Evolutionary conservation across 1,140 invertebrate genomes (phyloP).

Genomic region (Zaprionus inermis): DNA sequence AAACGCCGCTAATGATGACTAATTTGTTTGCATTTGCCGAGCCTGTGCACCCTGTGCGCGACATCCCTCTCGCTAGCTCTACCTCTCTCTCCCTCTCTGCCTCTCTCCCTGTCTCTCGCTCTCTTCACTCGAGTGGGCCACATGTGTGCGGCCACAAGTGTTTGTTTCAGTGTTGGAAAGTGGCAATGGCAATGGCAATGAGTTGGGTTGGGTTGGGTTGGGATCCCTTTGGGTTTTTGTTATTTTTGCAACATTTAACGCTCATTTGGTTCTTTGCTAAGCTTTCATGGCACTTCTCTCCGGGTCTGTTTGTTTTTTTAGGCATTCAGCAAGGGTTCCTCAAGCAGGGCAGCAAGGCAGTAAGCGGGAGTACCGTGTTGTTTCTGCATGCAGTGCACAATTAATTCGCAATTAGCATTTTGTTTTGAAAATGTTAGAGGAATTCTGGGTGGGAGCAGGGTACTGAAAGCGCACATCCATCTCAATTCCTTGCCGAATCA

Average conservation of each 20-base stretch:
- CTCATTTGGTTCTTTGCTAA: conserved; percentile 77
- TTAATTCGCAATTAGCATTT: conserved; percentile 82
- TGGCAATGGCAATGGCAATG: conserved; percentile 7
- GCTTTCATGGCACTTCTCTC: conserved; percentile 60
- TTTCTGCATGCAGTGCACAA: conserved; percentile 76
- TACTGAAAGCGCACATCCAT: not conserved
- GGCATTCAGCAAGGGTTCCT: conserved; percentile 54
- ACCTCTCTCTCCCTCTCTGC: not conserved
- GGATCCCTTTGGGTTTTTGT: conserved; percentile 50
- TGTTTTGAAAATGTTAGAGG: conserved; percentile 35
- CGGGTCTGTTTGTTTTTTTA: conserved; percentile 62
- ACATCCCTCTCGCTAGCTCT: not conserved
- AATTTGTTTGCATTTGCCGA: conserved; percentile 77
- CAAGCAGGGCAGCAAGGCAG: conserved; percentile 3
- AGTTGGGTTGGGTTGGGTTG: not conserved
- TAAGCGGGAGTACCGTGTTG: conserved; percentile 52
- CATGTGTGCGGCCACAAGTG: conserved; percentile 76
- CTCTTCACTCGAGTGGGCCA: conserved; percentile 53
- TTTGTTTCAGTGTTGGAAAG: conserved; percentile 48
- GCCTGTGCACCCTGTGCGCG: conserved; percentile 2
- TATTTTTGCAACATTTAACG: conserved; percentile 83
- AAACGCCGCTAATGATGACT: conserved; percentile 80
- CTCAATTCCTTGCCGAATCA: not conserved
- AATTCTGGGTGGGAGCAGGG: conserved; percentile 32
- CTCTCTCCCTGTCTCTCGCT: not conserved